Base-by-base conservation (phyloP, 2,113 vertebrate species). In the Pluvianellus socialis region DNA sequence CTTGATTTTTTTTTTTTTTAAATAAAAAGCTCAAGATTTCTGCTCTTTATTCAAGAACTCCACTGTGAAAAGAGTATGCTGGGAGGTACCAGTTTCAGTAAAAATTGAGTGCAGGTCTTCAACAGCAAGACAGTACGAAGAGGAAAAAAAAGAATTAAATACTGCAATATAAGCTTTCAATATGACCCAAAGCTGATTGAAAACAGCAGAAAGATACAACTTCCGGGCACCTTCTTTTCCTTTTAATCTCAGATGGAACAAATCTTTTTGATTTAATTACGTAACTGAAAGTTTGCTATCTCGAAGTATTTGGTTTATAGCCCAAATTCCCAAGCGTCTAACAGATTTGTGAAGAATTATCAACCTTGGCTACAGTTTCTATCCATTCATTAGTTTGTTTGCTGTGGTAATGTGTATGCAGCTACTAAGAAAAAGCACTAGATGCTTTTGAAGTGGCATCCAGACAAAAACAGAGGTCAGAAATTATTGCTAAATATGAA, bases 361-460 rank as follows among this genome's bases (percentile, higher is more conserved):
- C 49, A 72, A 68, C 44, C 42, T 89, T 82, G 58, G 61, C 53
- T 85, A 81, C 61, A 32, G 11, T 62, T 92, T 82, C 56, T 85
- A 77, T 21, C 67, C 32, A 44, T 90, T 80, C 59, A 42, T 92
- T 90, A 92, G 47, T 66, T 90, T 75, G 44, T 50, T 90, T 94
- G n/a, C 42, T 47, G 44, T 14, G 28, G 55, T 70, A 80, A 90
- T 88, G 83, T 71, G 59, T 67, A 73, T 47, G 50, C 30, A 56
- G 56, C 56, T 85, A 42, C 33, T 53, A 89, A 67, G 65, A 97
- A 86, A 91, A 92, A 87, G 49, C 32, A 87, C 35, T 65, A 75
- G 27, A 88, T 91, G 82, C 18, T 94, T 47, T 63, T 71, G 70
- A 91, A 96, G 68, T 75, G 80, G 52, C 52, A 97, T 26, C 50